Conservation (phyloP, 37 sponge, comb jelly and placozoan species). For the Tethya wilhelma region DNA sequence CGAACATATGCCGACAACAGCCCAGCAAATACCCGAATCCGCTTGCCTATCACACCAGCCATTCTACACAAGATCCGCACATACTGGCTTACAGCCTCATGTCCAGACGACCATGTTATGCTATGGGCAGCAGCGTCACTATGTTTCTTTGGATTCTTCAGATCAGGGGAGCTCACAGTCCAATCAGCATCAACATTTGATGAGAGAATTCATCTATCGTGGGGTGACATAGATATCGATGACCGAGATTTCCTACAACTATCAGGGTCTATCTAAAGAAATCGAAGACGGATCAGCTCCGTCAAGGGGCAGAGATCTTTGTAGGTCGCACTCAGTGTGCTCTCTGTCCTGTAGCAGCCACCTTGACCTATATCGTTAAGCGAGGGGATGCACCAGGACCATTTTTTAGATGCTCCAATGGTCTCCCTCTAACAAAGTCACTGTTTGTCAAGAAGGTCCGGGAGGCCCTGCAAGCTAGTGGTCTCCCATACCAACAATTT, state of each 20-base stretch:
- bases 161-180: constrained; percentile 24
- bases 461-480: not conserved
- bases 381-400: not conserved
- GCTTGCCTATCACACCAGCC: constrained; percentile 30
- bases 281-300: constrained; percentile 35
- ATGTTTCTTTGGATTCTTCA: constrained; percentile 53
- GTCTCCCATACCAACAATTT: constrained; percentile 12
- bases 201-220: constrained; percentile 8
- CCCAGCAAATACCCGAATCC: not conserved
- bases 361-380: constrained; percentile 9
- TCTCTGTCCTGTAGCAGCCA: constrained; percentile 35
- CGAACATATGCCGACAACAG: not conserved
- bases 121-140: constrained; percentile 45
- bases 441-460: not conserved
- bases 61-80: constrained; percentile 9
- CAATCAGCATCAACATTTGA: constrained; percentile 2
- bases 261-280: constrained; percentile 13
- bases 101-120: constrained; percentile 3
- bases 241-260: not conserved
- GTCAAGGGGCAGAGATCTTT: constrained; percentile 39
- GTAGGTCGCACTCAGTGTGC: constrained; percentile 7
- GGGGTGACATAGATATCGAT: constrained; percentile 40
- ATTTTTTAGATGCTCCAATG: not conserved
- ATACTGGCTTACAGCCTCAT: not conserved
- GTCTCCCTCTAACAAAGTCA: constrained; percentile 2